These are phyloP conservation scores for Crotalus viridis DNA, from an alignment of 2,113 vertebrate species.

Conservation along the genomic window DNA sequence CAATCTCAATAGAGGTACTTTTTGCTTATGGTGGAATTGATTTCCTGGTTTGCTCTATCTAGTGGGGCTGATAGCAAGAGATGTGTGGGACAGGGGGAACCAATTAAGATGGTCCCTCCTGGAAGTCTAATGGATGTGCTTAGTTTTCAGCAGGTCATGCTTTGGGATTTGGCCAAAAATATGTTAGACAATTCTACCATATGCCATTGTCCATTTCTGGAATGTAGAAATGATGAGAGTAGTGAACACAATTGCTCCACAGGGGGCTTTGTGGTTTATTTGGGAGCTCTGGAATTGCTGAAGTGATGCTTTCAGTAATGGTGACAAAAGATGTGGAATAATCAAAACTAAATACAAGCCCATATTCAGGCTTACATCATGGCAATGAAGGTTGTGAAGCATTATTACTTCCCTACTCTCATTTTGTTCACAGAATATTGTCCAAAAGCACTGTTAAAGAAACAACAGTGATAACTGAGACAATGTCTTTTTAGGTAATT, in stretches of 20 bases:
- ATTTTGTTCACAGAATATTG: not conserved
- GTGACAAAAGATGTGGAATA: not conserved
- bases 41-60: not conserved
- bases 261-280: not conserved
- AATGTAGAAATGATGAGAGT: not conserved
- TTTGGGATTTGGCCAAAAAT: not conserved
- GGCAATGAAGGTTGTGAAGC: not conserved
- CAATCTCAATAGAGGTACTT: not conserved
- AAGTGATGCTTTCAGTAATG: not conserved
- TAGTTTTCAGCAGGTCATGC: not conserved
- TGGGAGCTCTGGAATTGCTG: not conserved
- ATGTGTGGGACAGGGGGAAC: fast-evolving
- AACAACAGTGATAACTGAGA: not conserved
- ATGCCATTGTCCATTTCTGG: not conserved
- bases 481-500: not conserved
- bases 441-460: not conserved
- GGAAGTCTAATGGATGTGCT: not conserved
- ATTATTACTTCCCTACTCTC: not conserved
- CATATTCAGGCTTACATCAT: not conserved
- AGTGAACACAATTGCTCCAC: not conserved
- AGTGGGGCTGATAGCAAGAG: not conserved
- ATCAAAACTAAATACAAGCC: not conserved
- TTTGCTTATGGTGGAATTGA: not conserved
- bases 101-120: not conserved
- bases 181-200: not conserved